Percentiles rank a stretch among this genome's conserved stretches.
phyloP scores from a whole-genome alignment of 2,797 vertebrate species.

The Gymnoscopelus microlampas region DNA sequence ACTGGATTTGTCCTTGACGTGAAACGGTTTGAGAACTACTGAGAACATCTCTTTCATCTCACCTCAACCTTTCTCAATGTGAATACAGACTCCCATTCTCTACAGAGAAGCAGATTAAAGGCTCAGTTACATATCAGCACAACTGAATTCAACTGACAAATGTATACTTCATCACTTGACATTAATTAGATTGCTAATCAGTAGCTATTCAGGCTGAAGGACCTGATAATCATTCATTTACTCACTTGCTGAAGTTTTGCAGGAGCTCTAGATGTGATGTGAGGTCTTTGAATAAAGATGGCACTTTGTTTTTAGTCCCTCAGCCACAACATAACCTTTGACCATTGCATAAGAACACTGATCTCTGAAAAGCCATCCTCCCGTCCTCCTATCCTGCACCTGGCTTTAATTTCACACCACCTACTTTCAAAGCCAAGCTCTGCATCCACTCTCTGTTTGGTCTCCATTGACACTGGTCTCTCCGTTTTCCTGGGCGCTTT shows the following conservation, averaged over 20 bases:
- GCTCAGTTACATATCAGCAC: too few relatives aligned
- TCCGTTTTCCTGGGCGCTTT: slow-evolving; percentile 50
- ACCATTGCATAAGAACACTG: slow-evolving; percentile 38
- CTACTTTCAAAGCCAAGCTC: slow-evolving; percentile 66
- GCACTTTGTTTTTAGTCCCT: slow-evolving; percentile 18
- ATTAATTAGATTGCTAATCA: too few relatives aligned
- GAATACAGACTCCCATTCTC: neutral
- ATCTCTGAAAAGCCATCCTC: slow-evolving; percentile 22
- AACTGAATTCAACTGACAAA: too few relatives aligned
- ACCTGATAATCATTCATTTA: neutral
- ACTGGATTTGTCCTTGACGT: too few relatives aligned
- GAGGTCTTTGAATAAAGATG: slow-evolving; percentile 11
- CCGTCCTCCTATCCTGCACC: slow-evolving; percentile 32
- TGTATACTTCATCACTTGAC: neutral
- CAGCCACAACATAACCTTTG: slow-evolving; percentile 49
- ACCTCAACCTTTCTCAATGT: neutral
- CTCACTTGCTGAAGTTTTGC: neutral
- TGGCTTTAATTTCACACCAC: slow-evolving; percentile 46
- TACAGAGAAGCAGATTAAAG: neutral
- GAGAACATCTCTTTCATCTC: neutral
- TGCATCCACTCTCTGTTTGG: slow-evolving; percentile 57
- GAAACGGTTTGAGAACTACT: too few relatives aligned
- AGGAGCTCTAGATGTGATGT: slow-evolving; percentile 8
- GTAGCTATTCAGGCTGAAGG: too few relatives aligned
- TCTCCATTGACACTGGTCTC: slow-evolving; percentile 33